Conservation (phyloP, 2,888 invertebrate genomes). For the Latrodectus hesperus region DNA sequence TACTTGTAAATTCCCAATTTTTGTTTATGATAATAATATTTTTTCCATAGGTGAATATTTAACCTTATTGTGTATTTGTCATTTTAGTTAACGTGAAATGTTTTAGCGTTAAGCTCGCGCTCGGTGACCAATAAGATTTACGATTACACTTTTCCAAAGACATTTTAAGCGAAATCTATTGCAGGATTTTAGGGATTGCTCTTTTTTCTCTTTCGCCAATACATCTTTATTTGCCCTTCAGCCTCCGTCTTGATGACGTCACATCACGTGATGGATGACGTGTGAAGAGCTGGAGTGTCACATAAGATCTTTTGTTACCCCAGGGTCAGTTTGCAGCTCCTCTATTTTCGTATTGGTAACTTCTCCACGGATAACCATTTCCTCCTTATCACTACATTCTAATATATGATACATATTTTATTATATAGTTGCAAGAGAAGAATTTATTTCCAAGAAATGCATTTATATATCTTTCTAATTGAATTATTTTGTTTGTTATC, state of each 20-base stretch:
- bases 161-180: slow-evolving; percentile 3
- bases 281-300: slow-evolving; percentile 46
- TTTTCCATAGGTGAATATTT: no score
- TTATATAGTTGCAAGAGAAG: background rate
- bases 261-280: slow-evolving; percentile 54
- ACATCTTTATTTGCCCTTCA: slow-evolving; percentile 58
- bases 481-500: background rate
- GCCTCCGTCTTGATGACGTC: slow-evolving; percentile 47
- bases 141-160: background rate
- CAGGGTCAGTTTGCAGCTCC: slow-evolving; percentile 40
- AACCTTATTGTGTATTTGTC: no score
- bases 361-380: background rate
- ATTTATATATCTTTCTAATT: background rate
- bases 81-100: no score
- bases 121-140: no score
- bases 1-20: no score
- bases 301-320: slow-evolving; percentile 38
- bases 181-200: background rate
- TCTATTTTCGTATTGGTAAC: background rate
- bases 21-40: no score
- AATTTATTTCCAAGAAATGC: background rate
- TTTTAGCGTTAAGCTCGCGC: no score
- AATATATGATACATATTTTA: background rate
- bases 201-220: slow-evolving; percentile 29
- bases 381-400: background rate